phyloP scores from a whole-genome alignment of 2,797 vertebrate species.

The Liparis tanakae region DNA sequence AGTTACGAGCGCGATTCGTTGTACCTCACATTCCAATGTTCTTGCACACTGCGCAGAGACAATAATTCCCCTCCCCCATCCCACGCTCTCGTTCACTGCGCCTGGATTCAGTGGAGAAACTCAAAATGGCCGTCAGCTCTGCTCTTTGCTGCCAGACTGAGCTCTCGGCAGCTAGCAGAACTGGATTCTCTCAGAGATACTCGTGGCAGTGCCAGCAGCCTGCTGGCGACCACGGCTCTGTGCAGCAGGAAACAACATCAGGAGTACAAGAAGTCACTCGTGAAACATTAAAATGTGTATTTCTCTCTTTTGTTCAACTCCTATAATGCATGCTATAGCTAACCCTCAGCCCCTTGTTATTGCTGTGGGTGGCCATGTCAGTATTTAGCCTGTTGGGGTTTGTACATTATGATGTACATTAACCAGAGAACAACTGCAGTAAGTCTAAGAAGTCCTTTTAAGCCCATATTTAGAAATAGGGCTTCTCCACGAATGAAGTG shows the following conservation, averaged over 20 bases:
- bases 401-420: neutral
- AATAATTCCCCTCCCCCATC: conserved; percentile 61
- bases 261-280: neutral
- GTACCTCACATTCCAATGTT: conserved; percentile 70
- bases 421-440: neutral
- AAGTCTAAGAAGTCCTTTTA: neutral
- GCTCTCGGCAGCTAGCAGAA: conserved; percentile 72
- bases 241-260: conserved; percentile 18
- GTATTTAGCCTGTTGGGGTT: neutral
- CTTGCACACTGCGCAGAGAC: conserved; percentile 66
- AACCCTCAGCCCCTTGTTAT: neutral
- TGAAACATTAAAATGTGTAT: conserved; percentile 4
- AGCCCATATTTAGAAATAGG: neutral
- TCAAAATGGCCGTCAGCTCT: conserved; percentile 79
- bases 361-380: neutral
- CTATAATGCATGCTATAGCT: conserved; percentile 11
- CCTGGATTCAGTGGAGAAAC: conserved; percentile 66
- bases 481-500: neutral
- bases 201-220: conserved; percentile 39
- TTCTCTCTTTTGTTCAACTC: conserved; percentile 1
- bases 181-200: conserved; percentile 43
- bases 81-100: conserved; percentile 63
- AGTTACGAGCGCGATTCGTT: conserved; percentile 36
- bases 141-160: conserved; percentile 62
- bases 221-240: conserved; percentile 21